Evolutionary conservation across 2,888 invertebrate genomes (phyloP).

Genomic region (Polia nebulosa): DNA sequence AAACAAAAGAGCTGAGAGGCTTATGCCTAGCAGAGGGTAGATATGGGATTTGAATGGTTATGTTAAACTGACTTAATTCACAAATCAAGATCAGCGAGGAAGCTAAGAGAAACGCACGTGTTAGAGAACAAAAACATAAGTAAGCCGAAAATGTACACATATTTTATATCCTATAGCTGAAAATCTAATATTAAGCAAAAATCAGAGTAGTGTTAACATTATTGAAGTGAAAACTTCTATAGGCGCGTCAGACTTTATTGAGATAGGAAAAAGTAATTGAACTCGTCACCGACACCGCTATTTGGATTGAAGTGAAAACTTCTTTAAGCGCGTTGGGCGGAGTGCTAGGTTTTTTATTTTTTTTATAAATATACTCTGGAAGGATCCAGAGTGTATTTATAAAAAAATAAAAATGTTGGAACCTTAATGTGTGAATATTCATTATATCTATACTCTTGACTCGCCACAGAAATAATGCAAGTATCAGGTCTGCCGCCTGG

Average conservation of each 20-base stretch:
- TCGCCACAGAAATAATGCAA: conserved; percentile 1
- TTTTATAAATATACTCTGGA: too few relatives aligned
- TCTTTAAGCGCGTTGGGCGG: too few relatives aligned
- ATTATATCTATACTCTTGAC: not conserved
- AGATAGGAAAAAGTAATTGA: too few relatives aligned
- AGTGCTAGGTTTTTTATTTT: too few relatives aligned
- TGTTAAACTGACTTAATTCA: not conserved
- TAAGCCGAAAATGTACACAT: not conserved
- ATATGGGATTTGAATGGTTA: not conserved
- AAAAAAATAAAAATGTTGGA: too few relatives aligned
- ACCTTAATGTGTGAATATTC: not conserved
- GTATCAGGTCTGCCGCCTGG: conserved; percentile 31
- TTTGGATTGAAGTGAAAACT: too few relatives aligned
- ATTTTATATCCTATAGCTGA: not conserved
- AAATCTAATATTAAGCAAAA: too few relatives aligned
- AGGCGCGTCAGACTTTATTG: too few relatives aligned
- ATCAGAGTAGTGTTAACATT: too few relatives aligned
- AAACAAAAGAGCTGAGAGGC: conserved; percentile 18
- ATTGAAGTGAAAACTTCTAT: too few relatives aligned
- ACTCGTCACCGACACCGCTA: too few relatives aligned
- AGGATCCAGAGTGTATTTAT: too few relatives aligned
- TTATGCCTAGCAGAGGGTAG: not conserved
- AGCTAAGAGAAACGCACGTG: not conserved
- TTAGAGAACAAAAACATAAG: not conserved
- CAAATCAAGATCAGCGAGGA: not conserved